Percentiles rank a stretch among this genome's conserved stretches.
These are phyloP conservation scores for Pseudomyrmex gracilis DNA, from an alignment of 1,140 invertebrate genomes.

Conservation along the genomic window DNA sequence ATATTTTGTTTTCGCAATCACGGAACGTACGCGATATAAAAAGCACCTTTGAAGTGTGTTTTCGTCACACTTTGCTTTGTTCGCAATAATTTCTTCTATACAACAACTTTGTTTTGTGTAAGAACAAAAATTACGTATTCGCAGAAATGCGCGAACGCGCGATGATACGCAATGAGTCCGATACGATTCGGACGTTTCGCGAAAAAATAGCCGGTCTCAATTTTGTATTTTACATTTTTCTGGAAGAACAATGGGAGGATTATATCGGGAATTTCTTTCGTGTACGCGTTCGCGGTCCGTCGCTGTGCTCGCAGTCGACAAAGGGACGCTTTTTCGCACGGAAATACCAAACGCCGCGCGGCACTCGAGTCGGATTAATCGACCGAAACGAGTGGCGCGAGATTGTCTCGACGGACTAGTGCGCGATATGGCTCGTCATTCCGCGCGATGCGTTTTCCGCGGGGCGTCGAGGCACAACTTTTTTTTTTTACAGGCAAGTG, in stretches of 20 bases:
- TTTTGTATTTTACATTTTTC: not conserved
- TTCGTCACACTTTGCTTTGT: no score
- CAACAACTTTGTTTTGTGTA: no score
- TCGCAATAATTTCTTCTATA: no score
- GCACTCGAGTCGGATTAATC: slow-evolving; percentile 72
- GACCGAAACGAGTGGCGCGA: slow-evolving; percentile 65
- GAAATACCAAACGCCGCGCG: slow-evolving; percentile 64
- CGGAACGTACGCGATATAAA: no score
- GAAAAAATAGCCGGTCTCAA: not conserved
- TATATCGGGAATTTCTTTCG: slow-evolving; percentile 48
- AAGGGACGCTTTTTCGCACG: slow-evolving; percentile 72
- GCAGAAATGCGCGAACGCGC: no score
- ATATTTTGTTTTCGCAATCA: not conserved
- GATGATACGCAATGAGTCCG: no score
- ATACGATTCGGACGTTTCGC: not conserved
- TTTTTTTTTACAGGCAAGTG: not conserved
- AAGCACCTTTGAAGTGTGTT: not conserved
- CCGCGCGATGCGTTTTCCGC: slow-evolving; percentile 30
- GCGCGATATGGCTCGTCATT: slow-evolving; percentile 41
- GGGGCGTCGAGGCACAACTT: not conserved
- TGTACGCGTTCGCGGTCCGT: slow-evolving; percentile 19
- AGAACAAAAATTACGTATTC: no score
- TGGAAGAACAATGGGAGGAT: slow-evolving; percentile 68
- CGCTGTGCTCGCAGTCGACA: slow-evolving; percentile 39
- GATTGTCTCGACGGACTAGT: slow-evolving; percentile 44